These are phyloP conservation scores for Staurois parvus DNA, from an alignment of 2,797 vertebrate genomes.

Conservation along the genomic window DNA sequence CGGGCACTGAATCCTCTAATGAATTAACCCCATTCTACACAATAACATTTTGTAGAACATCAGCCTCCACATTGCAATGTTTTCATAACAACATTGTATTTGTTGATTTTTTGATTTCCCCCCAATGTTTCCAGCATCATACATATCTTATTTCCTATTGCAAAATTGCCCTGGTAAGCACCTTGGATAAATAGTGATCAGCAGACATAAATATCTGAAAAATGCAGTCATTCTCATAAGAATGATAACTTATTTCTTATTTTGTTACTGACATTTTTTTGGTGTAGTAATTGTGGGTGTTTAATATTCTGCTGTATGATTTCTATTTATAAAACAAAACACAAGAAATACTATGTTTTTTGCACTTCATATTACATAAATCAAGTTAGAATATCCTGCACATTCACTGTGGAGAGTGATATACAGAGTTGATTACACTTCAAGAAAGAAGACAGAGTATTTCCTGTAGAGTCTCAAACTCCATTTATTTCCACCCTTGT, in stretches of 20 bases:
- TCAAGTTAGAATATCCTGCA: slow-evolving; percentile 50
- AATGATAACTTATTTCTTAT: neutral
- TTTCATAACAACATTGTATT: too few species aligned
- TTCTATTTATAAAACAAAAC: slow-evolving; percentile 17
- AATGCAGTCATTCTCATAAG: too few species aligned
- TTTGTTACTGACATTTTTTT: neutral
- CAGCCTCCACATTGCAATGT: neutral
- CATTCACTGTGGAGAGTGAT: slow-evolving; percentile 49
- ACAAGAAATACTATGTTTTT: slow-evolving; percentile 17
- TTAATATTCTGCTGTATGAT: slow-evolving; percentile 21
- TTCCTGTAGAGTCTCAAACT: slow-evolving; percentile 73
- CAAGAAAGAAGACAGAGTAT: slow-evolving; percentile 69
- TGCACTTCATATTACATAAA: slow-evolving; percentile 31
- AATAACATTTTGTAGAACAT: neutral
- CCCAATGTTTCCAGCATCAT: neutral
- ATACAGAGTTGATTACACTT: slow-evolving; percentile 62
- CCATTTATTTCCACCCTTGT: slow-evolving; percentile 78
- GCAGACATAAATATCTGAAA: neutral
- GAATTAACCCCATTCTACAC: neutral
- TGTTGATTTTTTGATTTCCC: too few species aligned
- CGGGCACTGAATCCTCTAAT: too few species aligned
- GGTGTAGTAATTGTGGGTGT: slow-evolving; percentile 6
- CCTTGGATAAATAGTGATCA: neutral
- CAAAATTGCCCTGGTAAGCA: neutral
- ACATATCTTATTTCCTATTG: neutral